Evolutionary conservation across 2,888 invertebrate genomes (phyloP).

Genomic region (Drosophila paracracens): DNA sequence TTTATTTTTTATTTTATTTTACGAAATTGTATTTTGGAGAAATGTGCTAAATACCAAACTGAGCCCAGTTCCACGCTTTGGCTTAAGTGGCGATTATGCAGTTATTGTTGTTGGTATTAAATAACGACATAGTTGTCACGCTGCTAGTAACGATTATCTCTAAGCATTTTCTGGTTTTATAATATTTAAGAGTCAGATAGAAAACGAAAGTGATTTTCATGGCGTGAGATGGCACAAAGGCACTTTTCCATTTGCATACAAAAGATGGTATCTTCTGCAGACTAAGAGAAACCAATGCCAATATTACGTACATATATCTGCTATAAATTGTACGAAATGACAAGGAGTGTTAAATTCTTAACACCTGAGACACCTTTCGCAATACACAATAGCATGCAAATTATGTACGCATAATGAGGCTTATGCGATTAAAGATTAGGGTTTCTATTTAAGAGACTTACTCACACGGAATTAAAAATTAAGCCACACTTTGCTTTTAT

Average conservation of each 20-base stretch:
- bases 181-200: conserved; percentile 57
- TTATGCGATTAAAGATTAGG: conserved; percentile 19
- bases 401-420: conserved; percentile 11
- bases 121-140: conserved; percentile 70
- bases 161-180: conserved; percentile 66
- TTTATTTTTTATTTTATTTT: conserved; percentile 20
- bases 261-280: too few relatives aligned
- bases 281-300: not conserved
- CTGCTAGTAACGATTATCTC: conserved; percentile 56
- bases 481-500: not conserved
- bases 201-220: conserved; percentile 73
- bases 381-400: conserved; percentile 15
- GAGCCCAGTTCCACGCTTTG: conserved; percentile 20
- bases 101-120: conserved; percentile 56
- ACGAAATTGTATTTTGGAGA: conserved; percentile 46
- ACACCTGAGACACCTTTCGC: not conserved
- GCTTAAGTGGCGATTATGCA: conserved; percentile 46
- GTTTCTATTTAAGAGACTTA: conserved; percentile 22
- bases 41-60: conserved; percentile 71
- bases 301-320: not conserved
- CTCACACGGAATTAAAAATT: conserved; percentile 18
- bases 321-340: not conserved
- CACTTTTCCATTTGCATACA: conserved; percentile 10
- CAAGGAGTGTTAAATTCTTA: not conserved
- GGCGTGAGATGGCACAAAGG: conserved; percentile 28